Base-by-base conservation (phyloP, 2,113 vertebrate species). In the Maccullochella peelii region DNA sequence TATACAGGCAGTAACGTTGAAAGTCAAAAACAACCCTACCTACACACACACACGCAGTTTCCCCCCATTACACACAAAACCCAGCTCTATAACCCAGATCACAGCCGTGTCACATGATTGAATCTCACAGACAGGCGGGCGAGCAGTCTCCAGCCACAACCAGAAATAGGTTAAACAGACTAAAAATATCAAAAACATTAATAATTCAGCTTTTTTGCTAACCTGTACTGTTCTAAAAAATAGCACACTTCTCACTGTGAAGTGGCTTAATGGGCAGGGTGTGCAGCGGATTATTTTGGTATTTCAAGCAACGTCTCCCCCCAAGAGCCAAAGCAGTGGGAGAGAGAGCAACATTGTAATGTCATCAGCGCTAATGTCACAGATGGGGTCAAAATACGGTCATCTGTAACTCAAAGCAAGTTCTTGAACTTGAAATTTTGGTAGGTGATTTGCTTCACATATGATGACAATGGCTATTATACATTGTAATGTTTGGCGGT, bases 181-280 rank as follows among this genome's bases (percentile, higher is more conserved):
- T 94, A 95, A 95, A 96, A 95, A 95, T 94, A 95, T 87, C 73
- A 79, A 84, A 94, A 92, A 92, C 93, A 94, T 95, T 94, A 93
- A 95, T 95, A 94, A 94, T 95, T 95, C 85, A 91, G 86, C 65
- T 94, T 90, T 93, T 92, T 93, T 86, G 71, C 80, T 84, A 94
- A 95, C 93, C 93, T 94, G 93, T 90, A 92, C 87, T 90, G 65
- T 68, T 90, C 89, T 61, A 84, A 89, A 92, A 93, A 94, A 94
- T 90, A 93, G 88, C 89, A 90, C 85, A 87, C 80, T 90, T 91
- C 85, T 89, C 78, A 62, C 67, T 82, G 68, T 88, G 81, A 87
- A 91, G 89, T 62, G 88, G 83, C 81, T 87, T 88, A 93, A 90
- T 87, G 79, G 87, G 72, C 65, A 85, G 69, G 61, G 67, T 78